These are phyloP conservation scores for Cassiopea xamachana DNA, from an alignment of 30 jellyfish, hydroid and myxozoan species.

Conservation along the genomic window DNA sequence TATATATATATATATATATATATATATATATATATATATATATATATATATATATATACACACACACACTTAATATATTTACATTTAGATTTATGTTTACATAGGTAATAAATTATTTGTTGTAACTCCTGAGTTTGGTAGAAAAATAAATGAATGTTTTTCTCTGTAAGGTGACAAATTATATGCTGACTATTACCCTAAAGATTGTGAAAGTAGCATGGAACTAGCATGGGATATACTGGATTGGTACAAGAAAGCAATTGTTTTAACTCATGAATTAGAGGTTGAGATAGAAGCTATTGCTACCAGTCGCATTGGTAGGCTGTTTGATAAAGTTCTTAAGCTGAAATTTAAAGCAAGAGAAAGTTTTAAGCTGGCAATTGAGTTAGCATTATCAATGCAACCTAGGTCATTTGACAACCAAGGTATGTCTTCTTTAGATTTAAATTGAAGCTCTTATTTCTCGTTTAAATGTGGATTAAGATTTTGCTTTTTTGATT, in stretches of 20 bases:
- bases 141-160: neutral
- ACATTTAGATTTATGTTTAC: too few relatives aligned
- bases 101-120: too few relatives aligned
- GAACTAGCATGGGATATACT: constrained; percentile 72
- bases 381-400: constrained; percentile 66
- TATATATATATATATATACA: too few relatives aligned
- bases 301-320: constrained; percentile 83
- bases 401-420: constrained; percentile 49
- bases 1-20: too few relatives aligned
- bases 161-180: constrained; percentile 44
- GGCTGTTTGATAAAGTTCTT: constrained; percentile 44
- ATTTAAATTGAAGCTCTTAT: neutral
- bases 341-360: constrained; percentile 53
- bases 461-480: too few relatives aligned
- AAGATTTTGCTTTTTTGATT: too few relatives aligned
- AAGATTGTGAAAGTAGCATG: neutral
- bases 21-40: too few relatives aligned
- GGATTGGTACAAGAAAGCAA: constrained; percentile 80
- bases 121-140: too few relatives aligned
- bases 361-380: constrained; percentile 52
- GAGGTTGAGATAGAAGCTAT: constrained; percentile 82
- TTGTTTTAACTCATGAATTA: constrained; percentile 62
- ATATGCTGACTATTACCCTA: neutral
- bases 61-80: too few relatives aligned
- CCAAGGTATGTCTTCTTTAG: constrained; percentile 28